A percentile compares a stretch with the other conserved stretches of the same genome.
These are phyloP conservation scores for Andricus quercusramuli DNA, from an alignment of 2,888 invertebrate species.

Conservation along the genomic window DNA sequence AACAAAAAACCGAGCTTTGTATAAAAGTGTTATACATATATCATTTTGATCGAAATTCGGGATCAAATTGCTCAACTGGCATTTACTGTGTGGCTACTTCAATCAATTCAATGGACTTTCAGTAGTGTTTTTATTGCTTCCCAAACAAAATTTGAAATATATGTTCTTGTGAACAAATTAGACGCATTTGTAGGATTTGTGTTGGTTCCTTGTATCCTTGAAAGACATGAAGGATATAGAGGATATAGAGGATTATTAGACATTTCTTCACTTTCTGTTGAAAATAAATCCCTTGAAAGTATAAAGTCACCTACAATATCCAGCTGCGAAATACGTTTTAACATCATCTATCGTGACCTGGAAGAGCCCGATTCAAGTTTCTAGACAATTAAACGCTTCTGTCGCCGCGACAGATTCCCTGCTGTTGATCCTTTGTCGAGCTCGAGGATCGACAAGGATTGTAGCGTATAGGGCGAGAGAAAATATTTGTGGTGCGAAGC, in stretches of 20 bases:
- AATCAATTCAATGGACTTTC: too few species aligned
- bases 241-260: slow-evolving; percentile 27
- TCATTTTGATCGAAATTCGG: too few species aligned
- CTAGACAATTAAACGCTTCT: slow-evolving; percentile 59
- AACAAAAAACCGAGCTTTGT: too few species aligned
- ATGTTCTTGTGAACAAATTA: neutral
- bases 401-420: slow-evolving; percentile 61
- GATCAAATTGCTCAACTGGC: too few species aligned
- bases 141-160: too few species aligned
- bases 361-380: slow-evolving; percentile 51
- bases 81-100: neutral
- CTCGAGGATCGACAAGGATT: slow-evolving; percentile 60
- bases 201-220: neutral
- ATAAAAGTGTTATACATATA: too few species aligned
- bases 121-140: too few species aligned
- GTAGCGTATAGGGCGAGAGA: slow-evolving; percentile 42
- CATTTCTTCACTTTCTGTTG: slow-evolving; percentile 21
- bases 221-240: neutral
- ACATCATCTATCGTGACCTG: slow-evolving; percentile 31
- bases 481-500: slow-evolving; percentile 41
- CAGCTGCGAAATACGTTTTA: slow-evolving; percentile 35
- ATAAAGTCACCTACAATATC: slow-evolving; percentile 39
- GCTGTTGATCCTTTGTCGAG: slow-evolving; percentile 63
- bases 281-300: slow-evolving; percentile 23
- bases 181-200: neutral